Base-by-base conservation (phyloP, 2,888 invertebrate species). In the Catocala sponsa region DNA sequence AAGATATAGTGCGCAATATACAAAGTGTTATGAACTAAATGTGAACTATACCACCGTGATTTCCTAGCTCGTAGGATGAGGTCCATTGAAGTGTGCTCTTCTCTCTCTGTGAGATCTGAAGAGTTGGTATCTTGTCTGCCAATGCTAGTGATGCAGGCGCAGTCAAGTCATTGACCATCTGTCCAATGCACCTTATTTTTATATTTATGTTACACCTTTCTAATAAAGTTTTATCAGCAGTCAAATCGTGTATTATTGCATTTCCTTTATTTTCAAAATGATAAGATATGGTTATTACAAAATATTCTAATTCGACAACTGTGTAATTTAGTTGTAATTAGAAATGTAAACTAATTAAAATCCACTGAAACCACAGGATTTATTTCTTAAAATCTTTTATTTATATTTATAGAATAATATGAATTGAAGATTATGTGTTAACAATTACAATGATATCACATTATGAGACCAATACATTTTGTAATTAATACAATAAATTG, bases 51-150 rank as follows among this genome's bases (percentile, higher is more conserved):
- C 83, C 82, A 85, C 80, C 79, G 72, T 80, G 75, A 80, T 74
- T 78, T 84, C 85, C 85, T 88, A 82, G 89, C 85, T 71, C 72
- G 85, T 84, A 80, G 87, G 89, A 86, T 75, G 78, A 84, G 85
- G 85, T 90, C 92, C 91, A 93, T 94, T 94, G 91, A 94, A 93
- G 80, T 87, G 82, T 92, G 93, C 94, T 94, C 86, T 92, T 91
- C 91, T 91, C 83, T 91, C 83, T 67, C 46, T 68, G 69, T 76
- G 87, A 90, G 91, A 90, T 91, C 32, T 81, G 92, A 92, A 90
- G 92, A 94, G 94, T 94, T 94, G 92, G 92, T 84, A 84, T 88
- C 88, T 85, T 85, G 84, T 82, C 85, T 85, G 78, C 83, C 76
- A 63, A 76, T 83, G 85, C 90, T 90, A 85, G 86, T 81, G 83